Percentiles rank a stretch among this genome's conserved stretches.
These are phyloP conservation scores for Salminus brasiliensis DNA, from an alignment of 2,113 vertebrate genomes.

Conservation along the genomic window DNA sequence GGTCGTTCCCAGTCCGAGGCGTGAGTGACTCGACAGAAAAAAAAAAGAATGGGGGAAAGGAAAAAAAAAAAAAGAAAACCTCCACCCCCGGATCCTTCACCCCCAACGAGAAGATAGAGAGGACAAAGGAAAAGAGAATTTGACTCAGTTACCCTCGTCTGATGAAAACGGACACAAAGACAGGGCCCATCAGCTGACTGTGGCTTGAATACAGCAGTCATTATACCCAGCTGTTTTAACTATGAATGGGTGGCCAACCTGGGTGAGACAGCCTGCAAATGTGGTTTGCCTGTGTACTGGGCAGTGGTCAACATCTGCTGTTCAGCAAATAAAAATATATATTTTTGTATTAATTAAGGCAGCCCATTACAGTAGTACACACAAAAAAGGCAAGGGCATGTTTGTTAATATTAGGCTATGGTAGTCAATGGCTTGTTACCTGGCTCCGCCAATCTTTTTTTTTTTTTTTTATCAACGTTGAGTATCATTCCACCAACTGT, in stretches of 20 bases:
- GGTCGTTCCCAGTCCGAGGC: conserved; percentile 45
- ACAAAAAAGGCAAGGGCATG: too few relatives aligned
- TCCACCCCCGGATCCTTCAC: conserved; percentile 25
- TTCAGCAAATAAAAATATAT: too few relatives aligned
- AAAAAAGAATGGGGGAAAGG: too few relatives aligned
- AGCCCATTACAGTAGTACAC: too few relatives aligned
- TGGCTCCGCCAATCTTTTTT: too few relatives aligned
- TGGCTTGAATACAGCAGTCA: neutral
- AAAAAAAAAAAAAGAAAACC: neutral
- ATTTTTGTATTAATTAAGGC: too few relatives aligned
- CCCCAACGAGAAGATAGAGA: conserved; percentile 6
- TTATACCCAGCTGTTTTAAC: conserved; percentile 6
- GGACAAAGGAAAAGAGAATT: conserved; percentile 9
- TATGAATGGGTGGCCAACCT: neutral
- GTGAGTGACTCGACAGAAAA: conserved; percentile 43
- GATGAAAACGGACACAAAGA: conserved; percentile 18
- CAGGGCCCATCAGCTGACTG: conserved; percentile 1
- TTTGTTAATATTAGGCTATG: too few relatives aligned
- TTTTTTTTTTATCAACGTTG: too few relatives aligned
- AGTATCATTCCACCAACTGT: neutral
- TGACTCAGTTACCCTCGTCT: conserved; percentile 24
- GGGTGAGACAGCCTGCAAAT: neutral
- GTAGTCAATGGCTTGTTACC: too few relatives aligned
- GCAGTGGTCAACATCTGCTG: neutral
- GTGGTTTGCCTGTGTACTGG: neutral